Base-by-base conservation (phyloP, 2,113 vertebrate species). In the Emydura subglobosa region DNA sequence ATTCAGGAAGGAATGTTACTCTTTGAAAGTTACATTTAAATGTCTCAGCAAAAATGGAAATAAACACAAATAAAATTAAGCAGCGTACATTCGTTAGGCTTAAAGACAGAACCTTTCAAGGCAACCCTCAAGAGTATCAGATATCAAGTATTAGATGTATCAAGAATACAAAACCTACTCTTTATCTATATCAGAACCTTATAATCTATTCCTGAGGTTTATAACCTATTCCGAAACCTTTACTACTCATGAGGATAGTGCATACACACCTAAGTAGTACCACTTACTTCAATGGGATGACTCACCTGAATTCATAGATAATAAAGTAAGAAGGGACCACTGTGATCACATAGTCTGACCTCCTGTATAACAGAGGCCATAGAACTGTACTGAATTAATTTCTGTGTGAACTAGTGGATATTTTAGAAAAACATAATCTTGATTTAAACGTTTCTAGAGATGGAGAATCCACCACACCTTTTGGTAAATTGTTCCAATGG, bases 21-120 rank as follows among this genome's bases (percentile, higher is more conserved):
- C 57, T 90, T 86, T 54, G 86, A 94, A 82, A 39, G 22, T 34
- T 76, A 88, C 10, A 87, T 78, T 80, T 55, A 21, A 89, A 85
- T 96, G 12, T 8, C 82, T 50, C 39, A 80, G 51, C 27, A 50
- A 31, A 42, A 74, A 31, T 14, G 11, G 42, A 79, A 1, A 24
- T 39, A 87, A 78, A 65, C 0, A 85, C 68, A 54, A 81, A 88
- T 39, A 79, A 90, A 91, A 47, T 84, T 79, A 82, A 0, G 86
- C 79, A 95, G 83, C 42, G 1, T 0, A 74, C 24, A 57, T 0
- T 4, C 29, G 82, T 74, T 21, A 3, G 24, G 0, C 1, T 83
- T 55, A 79, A 72, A 14, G 2, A 5, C 54, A 72, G 34, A 25
- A 82, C 22, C 10, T 34, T 3, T 24, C 4, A 29, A 84, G 17